Evolutionary conservation across 2,113 vertebrate genomes (phyloP), one percentile per base, ranked within the genome.

Genomic region (Megaceryle maxima): DNA sequence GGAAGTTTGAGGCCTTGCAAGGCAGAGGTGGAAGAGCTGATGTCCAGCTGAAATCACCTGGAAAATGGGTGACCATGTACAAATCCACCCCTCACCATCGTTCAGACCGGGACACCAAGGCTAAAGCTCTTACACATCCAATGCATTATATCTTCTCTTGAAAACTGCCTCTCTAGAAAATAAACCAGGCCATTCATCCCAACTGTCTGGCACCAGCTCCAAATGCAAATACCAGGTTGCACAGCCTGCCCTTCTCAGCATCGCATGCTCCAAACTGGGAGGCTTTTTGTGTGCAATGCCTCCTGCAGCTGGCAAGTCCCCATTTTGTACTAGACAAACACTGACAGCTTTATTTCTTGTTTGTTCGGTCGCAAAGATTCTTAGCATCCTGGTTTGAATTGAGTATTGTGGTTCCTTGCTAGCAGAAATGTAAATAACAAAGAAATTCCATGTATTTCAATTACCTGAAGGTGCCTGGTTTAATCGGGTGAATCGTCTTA

Each of bases 361-460:
- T 97, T 97, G 87, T 79, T 96, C 15, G 11, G 33, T 86, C 3
- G 21, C 84, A 56, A 25, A 88, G 86, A 88, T 85, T 92, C 86
- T 87, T 87, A 64, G 6, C 97, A 60, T 96, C 95, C 96, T 73
- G 85, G 85, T 72, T 80, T 90, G 94, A 96, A 91, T 91, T 33
- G 91, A 96, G 91, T 75, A 92, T 95, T 94, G 88, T 92, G 74
- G 94, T 74, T 96, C 94, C 57, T 91, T 14, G 1, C 76, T 77
- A 25, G 75, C 76, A 92, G 85, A 96, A 97, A 96, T 93, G 91
- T 88, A 97, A 98, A 97, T 96, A 97, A 92, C 53, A 44, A 90
- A 91, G 92, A 96, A 92, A 88, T 93, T 96, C 78, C 75, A 37
- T 97, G 96, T 96, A 56, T 97, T 97, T 97, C 96, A 97, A 97